phyloP scores from a whole-genome alignment of 1,140 invertebrate genomes.

The Drosophila nasuta region DNA sequence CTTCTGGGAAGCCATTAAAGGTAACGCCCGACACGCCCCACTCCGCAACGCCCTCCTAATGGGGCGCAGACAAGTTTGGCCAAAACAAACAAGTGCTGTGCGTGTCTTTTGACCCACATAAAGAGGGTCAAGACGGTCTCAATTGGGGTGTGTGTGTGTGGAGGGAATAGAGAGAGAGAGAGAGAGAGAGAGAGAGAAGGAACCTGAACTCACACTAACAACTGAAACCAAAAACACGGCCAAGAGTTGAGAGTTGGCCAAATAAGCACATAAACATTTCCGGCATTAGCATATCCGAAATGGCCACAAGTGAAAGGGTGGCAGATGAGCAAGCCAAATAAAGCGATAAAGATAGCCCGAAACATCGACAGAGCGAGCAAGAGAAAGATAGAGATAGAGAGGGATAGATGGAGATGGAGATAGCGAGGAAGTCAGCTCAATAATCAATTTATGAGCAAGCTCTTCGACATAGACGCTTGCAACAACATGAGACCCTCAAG shows the following conservation, averaged over 20 bases:
- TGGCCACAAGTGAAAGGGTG: slow-evolving; percentile 25
- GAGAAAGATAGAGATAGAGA: neutral
- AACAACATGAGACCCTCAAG: neutral
- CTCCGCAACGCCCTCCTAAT: neutral
- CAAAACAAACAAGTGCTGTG: slow-evolving; percentile 30
- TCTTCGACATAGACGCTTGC: slow-evolving; percentile 29
- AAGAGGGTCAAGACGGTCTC: slow-evolving; percentile 4
- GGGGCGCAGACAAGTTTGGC: slow-evolving; percentile 19
- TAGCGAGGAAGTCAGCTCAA: slow-evolving; percentile 20
- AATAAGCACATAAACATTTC: slow-evolving; percentile 68
- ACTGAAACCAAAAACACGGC: slow-evolving; percentile 6
- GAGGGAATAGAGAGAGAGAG: neutral
- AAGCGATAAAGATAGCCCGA: slow-evolving; percentile 4
- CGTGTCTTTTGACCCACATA: slow-evolving; percentile 36
- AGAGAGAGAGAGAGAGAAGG: neutral
- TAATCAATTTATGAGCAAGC: slow-evolving; percentile 68
- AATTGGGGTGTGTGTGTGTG: too few relatives aligned
- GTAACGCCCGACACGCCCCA: slow-evolving; percentile 11
- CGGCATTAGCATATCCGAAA: slow-evolving; percentile 58
- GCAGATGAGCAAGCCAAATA: slow-evolving; percentile 15
- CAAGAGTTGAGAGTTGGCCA: slow-evolving; percentile 38
- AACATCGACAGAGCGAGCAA: slow-evolving; percentile 7
- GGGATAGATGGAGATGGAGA: too few relatives aligned
- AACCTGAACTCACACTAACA: too few relatives aligned
- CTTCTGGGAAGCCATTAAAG: slow-evolving; percentile 27